phyloP scores from a whole-genome alignment of 2,113 vertebrate genomes.

The Peromyscus maniculatus region DNA sequence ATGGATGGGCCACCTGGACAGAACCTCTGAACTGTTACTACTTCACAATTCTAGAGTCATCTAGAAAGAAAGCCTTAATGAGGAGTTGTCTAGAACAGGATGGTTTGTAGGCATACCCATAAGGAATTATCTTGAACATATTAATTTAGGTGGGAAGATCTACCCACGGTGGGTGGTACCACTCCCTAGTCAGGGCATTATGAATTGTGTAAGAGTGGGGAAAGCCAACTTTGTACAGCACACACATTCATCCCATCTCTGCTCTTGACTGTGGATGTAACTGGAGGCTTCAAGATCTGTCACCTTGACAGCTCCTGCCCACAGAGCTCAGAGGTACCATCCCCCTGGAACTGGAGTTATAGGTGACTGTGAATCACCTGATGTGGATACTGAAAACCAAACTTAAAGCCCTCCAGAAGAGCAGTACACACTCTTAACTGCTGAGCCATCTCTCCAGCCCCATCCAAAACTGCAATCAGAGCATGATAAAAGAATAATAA shows the following conservation, averaged over 20 bases:
- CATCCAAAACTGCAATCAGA: background rate
- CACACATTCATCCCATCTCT: background rate
- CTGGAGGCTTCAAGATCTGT: background rate
- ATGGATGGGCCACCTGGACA: background rate
- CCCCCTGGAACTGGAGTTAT: background rate
- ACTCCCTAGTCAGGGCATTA: background rate
- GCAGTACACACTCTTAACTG: background rate
- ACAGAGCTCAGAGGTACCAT: too few species aligned
- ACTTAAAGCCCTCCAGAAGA: background rate
- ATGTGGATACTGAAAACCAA: background rate
- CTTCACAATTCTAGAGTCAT: background rate
- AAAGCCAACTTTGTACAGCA: background rate
- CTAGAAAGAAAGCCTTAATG: background rate
- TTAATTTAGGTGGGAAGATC: background rate
- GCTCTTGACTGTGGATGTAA: background rate
- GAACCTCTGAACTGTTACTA: background rate
- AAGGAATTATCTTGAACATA: background rate
- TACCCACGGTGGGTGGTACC: background rate
- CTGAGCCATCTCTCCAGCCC: background rate
- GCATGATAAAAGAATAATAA: background rate
- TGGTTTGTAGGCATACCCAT: background rate
- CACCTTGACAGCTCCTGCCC: background rate
- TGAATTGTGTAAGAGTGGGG: background rate
- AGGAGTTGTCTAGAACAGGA: background rate
- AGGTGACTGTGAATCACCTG: background rate